Evolutionary conservation across 2,113 vertebrate species (phyloP).

Genomic region (Camelus bactrianus): DNA sequence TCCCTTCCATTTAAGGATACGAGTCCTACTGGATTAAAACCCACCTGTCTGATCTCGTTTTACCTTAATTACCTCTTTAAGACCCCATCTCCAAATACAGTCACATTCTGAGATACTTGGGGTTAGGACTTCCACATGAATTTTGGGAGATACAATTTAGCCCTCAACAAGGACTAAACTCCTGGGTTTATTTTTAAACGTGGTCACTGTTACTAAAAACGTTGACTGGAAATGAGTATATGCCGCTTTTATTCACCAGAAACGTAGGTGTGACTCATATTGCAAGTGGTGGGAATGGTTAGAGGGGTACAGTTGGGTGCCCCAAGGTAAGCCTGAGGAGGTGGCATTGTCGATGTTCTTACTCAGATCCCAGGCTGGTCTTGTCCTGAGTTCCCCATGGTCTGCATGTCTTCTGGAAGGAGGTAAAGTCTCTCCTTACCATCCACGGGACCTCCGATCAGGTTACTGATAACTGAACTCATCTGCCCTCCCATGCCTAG

Average conservation of each 20-base stretch:
- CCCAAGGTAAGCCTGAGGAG: background rate
- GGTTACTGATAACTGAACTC: background rate
- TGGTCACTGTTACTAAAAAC: background rate
- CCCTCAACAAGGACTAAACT: background rate
- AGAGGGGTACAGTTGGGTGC: background rate
- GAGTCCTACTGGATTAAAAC: background rate
- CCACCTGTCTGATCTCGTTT: background rate
- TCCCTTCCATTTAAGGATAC: background rate
- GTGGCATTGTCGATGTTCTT: background rate
- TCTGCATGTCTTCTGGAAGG: background rate
- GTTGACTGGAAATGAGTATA: background rate
- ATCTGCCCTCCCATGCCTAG: background rate
- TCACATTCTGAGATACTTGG: background rate
- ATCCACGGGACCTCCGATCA: accelerated
- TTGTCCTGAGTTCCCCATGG: background rate
- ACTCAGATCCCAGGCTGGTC: background rate
- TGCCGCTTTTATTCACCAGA: background rate
- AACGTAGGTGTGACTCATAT: background rate
- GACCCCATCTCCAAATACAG: background rate
- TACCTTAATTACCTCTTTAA: background rate
- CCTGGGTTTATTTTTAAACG: background rate
- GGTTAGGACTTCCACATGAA: background rate
- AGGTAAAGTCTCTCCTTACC: background rate
- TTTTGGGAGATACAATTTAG: background rate
- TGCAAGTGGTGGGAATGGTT: too few species aligned